Conservation (phyloP, 2,888 invertebrate genomes). For the Ophion ventricosus region DNA sequence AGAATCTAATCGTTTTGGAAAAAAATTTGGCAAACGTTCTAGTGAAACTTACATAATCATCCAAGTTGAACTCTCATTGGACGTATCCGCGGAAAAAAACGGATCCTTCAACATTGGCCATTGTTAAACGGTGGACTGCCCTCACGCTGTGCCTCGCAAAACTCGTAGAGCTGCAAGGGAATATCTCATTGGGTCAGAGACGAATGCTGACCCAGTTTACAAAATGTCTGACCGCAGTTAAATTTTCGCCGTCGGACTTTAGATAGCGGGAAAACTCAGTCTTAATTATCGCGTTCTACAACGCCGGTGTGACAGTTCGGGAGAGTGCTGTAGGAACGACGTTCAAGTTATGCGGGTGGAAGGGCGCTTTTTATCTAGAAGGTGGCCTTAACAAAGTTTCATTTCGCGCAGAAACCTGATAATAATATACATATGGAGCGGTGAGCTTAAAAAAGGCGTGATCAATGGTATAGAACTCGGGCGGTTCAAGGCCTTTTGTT, state of each 20-base stretch:
- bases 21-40: background rate
- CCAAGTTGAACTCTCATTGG: background rate
- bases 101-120: too few species aligned
- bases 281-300: conserved; percentile 12
- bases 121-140: too few species aligned
- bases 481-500: background rate
- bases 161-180: background rate
- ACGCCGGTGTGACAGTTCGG: conserved; percentile 28
- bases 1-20: background rate
- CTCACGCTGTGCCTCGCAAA: too few species aligned
- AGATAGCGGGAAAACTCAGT: conserved; percentile 7
- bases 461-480: background rate
- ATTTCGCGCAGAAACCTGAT: background rate
- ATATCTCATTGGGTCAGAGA: background rate
- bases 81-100: background rate
- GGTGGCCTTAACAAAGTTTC: conserved; percentile 28
- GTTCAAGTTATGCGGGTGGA: conserved; percentile 22
- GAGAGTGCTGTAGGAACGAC: background rate
- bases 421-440: conserved; percentile 7
- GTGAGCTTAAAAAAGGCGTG: background rate
- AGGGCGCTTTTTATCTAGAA: conserved; percentile 31
- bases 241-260: conserved; percentile 5
- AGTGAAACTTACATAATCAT: background rate
- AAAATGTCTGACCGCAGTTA: conserved; percentile 10
- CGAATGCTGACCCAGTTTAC: conserved; percentile 8